Conservation (phyloP, 2,113 vertebrate genomes). For the Leucoraja erinaceus region DNA sequence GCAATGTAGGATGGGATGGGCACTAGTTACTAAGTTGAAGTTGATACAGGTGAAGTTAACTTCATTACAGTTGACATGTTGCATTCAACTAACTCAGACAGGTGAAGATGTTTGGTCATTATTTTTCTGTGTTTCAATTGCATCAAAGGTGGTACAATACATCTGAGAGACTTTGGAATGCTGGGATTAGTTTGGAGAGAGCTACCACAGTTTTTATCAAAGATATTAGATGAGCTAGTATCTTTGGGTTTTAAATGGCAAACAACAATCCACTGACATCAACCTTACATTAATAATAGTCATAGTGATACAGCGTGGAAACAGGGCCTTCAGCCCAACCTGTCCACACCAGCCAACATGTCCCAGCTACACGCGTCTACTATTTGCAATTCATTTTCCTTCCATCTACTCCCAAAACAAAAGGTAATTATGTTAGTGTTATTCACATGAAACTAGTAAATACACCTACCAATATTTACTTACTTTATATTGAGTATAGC, state of each 20-base stretch:
- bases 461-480: neutral
- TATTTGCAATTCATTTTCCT: neutral
- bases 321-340: no score
- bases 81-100: neutral
- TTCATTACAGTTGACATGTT: neutral
- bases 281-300: neutral
- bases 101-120: neutral
- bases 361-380: no score
- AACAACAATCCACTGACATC: neutral
- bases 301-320: no score
- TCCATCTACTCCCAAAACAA: neutral
- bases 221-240: no score
- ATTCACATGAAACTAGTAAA: neutral
- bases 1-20: neutral
- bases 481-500: neutral
- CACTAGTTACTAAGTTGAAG: neutral
- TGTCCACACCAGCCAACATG: no score
- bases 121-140: neutral
- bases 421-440: neutral
- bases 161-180: neutral
- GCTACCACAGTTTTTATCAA: neutral
- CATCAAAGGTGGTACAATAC: neutral
- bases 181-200: neutral
- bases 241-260: no score
- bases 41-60: neutral